Conservation (phyloP, 2,113 vertebrate species). For the Apaloderma vittatum region DNA sequence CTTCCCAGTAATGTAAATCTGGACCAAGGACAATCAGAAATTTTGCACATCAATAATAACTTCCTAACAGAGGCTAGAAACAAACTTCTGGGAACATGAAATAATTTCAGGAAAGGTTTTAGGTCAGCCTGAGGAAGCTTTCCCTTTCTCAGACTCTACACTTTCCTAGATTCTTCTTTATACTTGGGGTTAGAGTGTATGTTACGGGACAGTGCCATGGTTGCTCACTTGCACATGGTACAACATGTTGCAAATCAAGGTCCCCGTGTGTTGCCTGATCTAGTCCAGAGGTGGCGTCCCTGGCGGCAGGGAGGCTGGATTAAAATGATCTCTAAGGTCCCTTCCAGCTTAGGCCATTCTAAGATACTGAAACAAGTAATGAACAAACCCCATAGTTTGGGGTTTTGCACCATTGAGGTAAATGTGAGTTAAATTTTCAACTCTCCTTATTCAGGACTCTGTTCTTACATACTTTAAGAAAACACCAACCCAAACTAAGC, state of each 20-base stretch:
- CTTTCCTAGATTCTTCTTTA: not conserved
- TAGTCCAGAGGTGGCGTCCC: no score
- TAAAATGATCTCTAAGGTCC: no score
- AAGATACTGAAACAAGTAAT: rapidly evolving
- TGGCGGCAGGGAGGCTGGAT: no score
- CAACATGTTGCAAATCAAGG: not conserved
- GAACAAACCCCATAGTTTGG: not conserved
- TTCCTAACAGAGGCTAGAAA: not conserved
- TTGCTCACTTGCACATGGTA: not conserved
- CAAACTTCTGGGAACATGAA: not conserved
- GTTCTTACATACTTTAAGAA: not conserved
- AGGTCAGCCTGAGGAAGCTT: not conserved
- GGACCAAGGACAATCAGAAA: not conserved
- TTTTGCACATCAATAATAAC: not conserved
- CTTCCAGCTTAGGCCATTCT: no score
- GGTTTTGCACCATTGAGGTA: not conserved
- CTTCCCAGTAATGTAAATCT: not conserved
- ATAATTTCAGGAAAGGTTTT: not conserved
- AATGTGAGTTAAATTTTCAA: not conserved
- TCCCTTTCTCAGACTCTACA: not conserved
- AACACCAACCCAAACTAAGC: not conserved
- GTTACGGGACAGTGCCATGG: not conserved
- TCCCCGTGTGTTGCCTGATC: no score
- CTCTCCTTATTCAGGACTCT: not conserved
- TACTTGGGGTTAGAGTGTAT: rapidly evolving